Evolutionary conservation across 2,113 vertebrate genomes (phyloP).

Genomic region (Heterotis niloticus): DNA sequence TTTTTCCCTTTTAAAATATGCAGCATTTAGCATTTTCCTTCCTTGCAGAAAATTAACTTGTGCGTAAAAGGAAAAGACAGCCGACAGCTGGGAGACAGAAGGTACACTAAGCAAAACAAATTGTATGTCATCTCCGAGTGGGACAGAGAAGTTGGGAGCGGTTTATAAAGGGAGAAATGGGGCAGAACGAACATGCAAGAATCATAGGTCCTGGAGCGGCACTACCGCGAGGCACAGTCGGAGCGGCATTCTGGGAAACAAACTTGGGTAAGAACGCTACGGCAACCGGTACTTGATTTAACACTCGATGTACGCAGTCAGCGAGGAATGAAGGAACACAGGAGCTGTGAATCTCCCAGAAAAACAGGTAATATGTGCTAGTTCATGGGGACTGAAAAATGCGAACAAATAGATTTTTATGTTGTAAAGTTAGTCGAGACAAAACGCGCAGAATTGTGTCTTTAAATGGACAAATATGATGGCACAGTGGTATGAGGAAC

Average conservation of each 20-base stretch:
- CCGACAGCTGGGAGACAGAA: conserved; percentile 22
- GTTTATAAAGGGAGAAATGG: conserved; percentile 28
- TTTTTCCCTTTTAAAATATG: conserved; percentile 1
- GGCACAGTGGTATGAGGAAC: not conserved
- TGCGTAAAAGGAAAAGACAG: conserved; percentile 16
- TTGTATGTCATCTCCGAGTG: not conserved
- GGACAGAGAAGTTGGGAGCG: not conserved
- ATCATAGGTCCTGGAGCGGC: not conserved
- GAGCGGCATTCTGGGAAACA: not conserved
- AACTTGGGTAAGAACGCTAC: not conserved
- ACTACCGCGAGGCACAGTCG: not conserved
- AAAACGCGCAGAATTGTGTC: not conserved
- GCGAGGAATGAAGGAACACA: not conserved
- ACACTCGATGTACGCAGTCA: not conserved
- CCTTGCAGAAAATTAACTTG: not conserved
- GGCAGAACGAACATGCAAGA: conserved; percentile 18
- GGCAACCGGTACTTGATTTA: not conserved
- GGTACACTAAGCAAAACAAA: conserved; percentile 28
- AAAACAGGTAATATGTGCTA: not conserved
- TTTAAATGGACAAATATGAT: not conserved
- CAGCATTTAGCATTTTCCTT: not conserved
- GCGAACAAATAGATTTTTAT: not conserved
- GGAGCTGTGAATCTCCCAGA: not conserved
- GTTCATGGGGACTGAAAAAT: not conserved
- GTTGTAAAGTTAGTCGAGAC: not conserved